Base-by-base conservation (phyloP, 2,888 invertebrate species). In the Oligia strigilis region DNA sequence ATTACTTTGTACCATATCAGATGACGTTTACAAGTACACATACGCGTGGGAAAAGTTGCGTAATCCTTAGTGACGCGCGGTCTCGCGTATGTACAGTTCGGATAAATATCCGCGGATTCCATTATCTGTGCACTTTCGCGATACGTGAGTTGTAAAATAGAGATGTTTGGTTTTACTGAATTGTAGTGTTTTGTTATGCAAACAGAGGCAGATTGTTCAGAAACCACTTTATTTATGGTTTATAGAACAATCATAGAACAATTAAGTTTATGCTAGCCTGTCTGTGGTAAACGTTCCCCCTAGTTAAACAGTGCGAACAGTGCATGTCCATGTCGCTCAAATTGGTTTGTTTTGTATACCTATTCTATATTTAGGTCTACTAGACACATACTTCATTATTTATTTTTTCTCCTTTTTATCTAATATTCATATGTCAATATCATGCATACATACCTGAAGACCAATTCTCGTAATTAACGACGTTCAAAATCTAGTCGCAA, bases 1-100 rank as follows among this genome's bases (percentile, higher is more conserved):
- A 84, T 87, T 84, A 80, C 84, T 78, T 72, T 84, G 73, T 81
- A 74, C 9, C 73, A 36, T 82, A 88, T 85, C 83, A 73, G 3
- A 75, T 88, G 85, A 85, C 87, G 85, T 80, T 43, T 13, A 60
- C 58, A n/a, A 58, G 58, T 46, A 49, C 49, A 49, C 49, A 78
- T 60, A 75, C 77, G 72, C 87, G 87, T 85, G 85, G 85, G 88
- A 88, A 87, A 43, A 58, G 0, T 80, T 80, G 52, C 74, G 80
- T 80, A 80, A 82, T 69, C 14, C 9, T 52, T 79, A 78, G 83
- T 81, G 87, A 84, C 67, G 77, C 8, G 58, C 58, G 6, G 46
- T 29, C 17, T 58, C 46, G 52, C 43, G 29, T 13, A 36, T 13
- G 17, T 23, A 40, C 29, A 36, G 49, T 77, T 58, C 69, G 75